phyloP scores from a whole-genome alignment of 53 echinoderm and acorn worm species.

The Holothuria leucospilota region DNA sequence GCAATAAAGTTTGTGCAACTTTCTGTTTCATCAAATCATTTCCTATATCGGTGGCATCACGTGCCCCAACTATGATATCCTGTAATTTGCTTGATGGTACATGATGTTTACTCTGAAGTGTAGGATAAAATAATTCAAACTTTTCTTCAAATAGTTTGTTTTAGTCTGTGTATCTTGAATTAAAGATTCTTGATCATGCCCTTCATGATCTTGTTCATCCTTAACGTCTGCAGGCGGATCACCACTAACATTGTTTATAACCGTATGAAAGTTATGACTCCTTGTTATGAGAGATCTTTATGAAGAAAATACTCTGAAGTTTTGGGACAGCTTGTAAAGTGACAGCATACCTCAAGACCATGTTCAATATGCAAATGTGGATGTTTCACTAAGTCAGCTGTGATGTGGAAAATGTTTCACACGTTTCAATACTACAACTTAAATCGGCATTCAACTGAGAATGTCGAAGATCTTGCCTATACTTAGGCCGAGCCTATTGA shows the following conservation, averaged over 20 bases:
- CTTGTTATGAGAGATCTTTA: neutral
- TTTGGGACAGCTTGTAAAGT: neutral
- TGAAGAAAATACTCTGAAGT: neutral
- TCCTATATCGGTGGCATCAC: conserved; percentile 20
- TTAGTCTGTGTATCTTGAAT: no score
- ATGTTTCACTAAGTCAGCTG: conserved; percentile 4
- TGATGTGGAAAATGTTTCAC: neutral
- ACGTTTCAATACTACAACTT: neutral
- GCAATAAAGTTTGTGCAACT: conserved; percentile 7
- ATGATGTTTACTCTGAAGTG: conserved; percentile 8
- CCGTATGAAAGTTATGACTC: neutral
- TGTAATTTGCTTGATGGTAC: conserved; percentile 30
- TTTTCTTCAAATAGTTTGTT: no score
- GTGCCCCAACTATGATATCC: conserved; percentile 6
- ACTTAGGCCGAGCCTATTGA: neutral
- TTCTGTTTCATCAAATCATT: conserved; percentile 32
- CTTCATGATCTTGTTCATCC: conserved; percentile 2
- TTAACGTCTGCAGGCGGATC: neutral
- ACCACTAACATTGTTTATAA: neutral
- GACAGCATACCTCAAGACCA: conserved; percentile 8
- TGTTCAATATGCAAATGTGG: neutral
- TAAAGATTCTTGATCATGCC: neutral
- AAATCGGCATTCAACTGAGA: neutral
- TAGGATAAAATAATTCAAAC: no score
- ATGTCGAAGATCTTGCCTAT: neutral